These are phyloP conservation scores for Ormyrus thymus DNA, from an alignment of 2,888 invertebrate genomes.

Conservation along the genomic window DNA sequence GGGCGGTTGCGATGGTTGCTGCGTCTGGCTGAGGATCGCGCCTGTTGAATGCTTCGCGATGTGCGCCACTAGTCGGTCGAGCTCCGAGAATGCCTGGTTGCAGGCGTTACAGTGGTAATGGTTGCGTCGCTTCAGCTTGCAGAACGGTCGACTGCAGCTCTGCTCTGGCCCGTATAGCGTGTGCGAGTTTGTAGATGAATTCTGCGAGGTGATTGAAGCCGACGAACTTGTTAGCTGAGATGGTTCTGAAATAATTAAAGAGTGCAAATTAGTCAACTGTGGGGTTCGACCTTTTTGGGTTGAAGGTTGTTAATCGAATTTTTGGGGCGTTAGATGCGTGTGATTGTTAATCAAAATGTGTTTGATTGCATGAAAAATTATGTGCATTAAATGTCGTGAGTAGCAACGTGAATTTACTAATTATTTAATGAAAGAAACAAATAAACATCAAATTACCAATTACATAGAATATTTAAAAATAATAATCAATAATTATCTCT, in stretches of 20 bases:
- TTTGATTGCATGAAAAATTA: not conserved
- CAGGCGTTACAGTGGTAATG: constrained; percentile 89
- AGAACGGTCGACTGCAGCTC: constrained; percentile 86
- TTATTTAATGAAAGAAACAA: too few relatives aligned
- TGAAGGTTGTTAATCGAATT: not conserved
- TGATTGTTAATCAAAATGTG: not conserved
- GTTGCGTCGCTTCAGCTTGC: constrained; percentile 86
- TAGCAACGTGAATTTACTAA: too few relatives aligned
- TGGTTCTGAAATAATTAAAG: constrained; percentile 37
- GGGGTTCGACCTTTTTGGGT: not conserved
- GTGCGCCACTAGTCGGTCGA: constrained; percentile 82
- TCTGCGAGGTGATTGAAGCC: constrained; percentile 39
- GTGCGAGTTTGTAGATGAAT: constrained; percentile 64
- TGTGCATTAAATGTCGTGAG: not conserved
- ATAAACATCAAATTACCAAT: too few relatives aligned
- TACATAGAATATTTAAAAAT: too few relatives aligned
- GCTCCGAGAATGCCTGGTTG: constrained; percentile 87
- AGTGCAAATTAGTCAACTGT: not conserved
- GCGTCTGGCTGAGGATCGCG: constrained; percentile 75
- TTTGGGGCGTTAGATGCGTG: constrained; percentile 30
- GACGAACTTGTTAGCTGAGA: constrained; percentile 23
- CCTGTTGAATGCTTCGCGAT: constrained; percentile 83
- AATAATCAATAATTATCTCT: too few relatives aligned
- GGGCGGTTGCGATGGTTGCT: constrained; percentile 62
- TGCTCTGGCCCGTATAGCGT: constrained; percentile 80